Conservation (phyloP, 2,888 invertebrate genomes). For the Diaperis boleti region DNA sequence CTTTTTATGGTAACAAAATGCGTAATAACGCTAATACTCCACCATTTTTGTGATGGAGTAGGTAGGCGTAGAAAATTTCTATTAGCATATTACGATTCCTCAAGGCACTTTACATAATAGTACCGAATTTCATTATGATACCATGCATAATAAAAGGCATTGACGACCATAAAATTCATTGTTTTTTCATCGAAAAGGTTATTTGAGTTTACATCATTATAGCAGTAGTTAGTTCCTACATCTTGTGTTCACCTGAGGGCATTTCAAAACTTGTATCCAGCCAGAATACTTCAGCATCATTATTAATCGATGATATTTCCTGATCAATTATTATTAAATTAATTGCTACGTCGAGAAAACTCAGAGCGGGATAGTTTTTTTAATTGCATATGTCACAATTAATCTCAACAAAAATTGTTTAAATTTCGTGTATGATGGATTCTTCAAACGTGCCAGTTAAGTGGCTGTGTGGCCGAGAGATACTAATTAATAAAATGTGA, state of each 20-base stretch:
- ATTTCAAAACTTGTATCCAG: neutral
- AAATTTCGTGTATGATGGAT: neutral
- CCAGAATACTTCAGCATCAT: neutral
- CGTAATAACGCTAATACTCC: conserved; percentile 10
- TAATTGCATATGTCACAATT: neutral
- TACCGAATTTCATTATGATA: conserved; percentile 27
- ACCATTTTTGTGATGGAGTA: conserved; percentile 9
- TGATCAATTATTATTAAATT: neutral
- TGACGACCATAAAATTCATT: conserved; percentile 31
- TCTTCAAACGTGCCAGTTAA: no score
- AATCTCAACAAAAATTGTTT: neutral
- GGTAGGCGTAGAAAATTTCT: conserved; percentile 30
- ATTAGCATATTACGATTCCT: conserved; percentile 34
- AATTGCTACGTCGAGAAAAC: neutral
- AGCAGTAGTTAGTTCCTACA: neutral
- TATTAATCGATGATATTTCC: neutral
- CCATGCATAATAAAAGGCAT: conserved; percentile 27
- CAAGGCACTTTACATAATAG: conserved; percentile 27
- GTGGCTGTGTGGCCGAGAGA: no score
- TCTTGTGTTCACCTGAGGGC: neutral
- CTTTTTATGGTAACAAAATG: no score
- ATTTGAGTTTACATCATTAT: conserved; percentile 1
- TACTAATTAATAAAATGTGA: no score
- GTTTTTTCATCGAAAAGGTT: neutral
- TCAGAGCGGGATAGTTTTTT: neutral